Evolutionary conservation across 2,113 vertebrate genomes (phyloP).

Genomic region (Pedionomus torquatus): DNA sequence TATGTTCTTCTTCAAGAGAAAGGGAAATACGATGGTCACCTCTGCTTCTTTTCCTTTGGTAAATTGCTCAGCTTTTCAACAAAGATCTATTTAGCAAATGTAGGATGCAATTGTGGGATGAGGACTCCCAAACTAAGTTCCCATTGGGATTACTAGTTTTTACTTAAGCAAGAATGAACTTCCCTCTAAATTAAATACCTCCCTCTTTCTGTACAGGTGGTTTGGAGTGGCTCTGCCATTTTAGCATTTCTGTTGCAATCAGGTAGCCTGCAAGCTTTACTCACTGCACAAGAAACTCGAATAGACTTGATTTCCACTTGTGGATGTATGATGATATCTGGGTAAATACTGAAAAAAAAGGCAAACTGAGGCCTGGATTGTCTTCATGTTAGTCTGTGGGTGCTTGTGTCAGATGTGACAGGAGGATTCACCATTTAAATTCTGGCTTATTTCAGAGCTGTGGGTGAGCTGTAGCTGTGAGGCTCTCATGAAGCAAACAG

Average conservation of each 20-base stretch:
- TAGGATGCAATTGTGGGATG: not conserved
- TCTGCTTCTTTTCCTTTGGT: not conserved
- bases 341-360: not conserved
- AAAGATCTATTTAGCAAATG: not conserved
- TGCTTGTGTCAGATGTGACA: not conserved
- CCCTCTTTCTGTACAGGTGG: not conserved
- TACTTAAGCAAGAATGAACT: not conserved
- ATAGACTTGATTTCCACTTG: not conserved
- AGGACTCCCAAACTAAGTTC: not conserved
- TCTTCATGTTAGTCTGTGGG: not conserved
- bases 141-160: not conserved
- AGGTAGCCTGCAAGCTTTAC: not conserved
- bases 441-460: not conserved
- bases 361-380: rapidly evolving
- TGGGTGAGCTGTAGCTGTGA: not conserved
- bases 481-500: not conserved
- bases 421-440: not conserved
- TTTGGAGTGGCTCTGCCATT: not conserved
- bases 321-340: not conserved
- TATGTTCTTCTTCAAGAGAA: not conserved
- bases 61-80: not conserved
- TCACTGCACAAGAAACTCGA: not conserved
- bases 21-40: not conserved
- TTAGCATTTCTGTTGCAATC: not conserved
- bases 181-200: not conserved